Conservation (phyloP, 1,140 invertebrate species). For the Chionoecetes opilio region DNA sequence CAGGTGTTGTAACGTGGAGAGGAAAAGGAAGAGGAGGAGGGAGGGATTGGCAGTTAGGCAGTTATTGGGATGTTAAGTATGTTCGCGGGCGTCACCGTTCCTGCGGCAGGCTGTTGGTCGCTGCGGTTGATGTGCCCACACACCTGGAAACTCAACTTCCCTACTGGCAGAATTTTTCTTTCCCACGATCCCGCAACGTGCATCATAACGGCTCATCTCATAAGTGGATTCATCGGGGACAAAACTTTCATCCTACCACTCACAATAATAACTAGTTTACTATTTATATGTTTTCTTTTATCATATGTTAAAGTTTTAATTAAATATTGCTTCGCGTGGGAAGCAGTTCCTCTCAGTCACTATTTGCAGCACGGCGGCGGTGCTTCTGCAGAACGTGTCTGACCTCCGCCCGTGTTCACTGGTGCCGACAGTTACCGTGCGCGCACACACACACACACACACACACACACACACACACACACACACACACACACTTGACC, state of each 20-base stretch:
- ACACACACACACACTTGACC: constrained; percentile 12
- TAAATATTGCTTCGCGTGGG: neutral
- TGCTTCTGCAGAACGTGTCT: neutral
- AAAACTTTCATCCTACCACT: too few relatives aligned
- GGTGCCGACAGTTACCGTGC: neutral
- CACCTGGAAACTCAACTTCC: neutral
- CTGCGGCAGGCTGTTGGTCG: neutral
- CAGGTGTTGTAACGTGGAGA: neutral
- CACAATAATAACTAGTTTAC: too few relatives aligned
- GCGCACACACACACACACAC: constrained; percentile 37
- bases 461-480: constrained; percentile 31
- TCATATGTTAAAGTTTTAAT: neutral
- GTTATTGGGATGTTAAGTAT: too few relatives aligned
- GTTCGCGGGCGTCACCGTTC: neutral
- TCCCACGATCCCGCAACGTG: neutral
- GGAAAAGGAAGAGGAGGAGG: neutral
- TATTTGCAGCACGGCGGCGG: neutral
- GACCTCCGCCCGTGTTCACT: neutral
- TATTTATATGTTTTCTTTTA: neutral
- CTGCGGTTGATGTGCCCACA: neutral
- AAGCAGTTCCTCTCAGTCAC: neutral
- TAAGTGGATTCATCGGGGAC: too few relatives aligned
- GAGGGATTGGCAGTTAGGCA: neutral
- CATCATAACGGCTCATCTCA: neutral
- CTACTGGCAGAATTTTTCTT: neutral